Conservation (phyloP, 2,113 vertebrate genomes). For the Nematolebias whitei region DNA sequence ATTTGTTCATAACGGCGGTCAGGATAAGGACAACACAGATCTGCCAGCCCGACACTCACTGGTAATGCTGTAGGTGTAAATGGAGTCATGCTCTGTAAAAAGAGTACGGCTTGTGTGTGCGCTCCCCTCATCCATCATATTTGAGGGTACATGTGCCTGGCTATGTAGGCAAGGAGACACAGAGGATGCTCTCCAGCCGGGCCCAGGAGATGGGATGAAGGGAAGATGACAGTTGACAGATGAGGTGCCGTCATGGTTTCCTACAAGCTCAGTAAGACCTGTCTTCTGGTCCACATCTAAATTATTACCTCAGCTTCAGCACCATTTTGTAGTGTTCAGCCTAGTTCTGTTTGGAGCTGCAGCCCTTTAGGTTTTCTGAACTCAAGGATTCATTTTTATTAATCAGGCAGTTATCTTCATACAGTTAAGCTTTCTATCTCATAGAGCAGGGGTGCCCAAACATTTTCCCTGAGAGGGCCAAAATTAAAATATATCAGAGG, state of each 20-base stretch:
- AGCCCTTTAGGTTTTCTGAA: constrained; percentile 35
- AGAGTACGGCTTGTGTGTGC: constrained; percentile 48
- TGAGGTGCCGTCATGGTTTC: constrained; percentile 74
- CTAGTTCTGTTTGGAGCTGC: constrained; percentile 11
- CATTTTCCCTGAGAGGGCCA: too few species aligned
- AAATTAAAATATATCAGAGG: too few species aligned
- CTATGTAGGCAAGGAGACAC: constrained; percentile 56
- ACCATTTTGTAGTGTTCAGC: constrained; percentile 43
- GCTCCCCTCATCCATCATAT: constrained; percentile 69
- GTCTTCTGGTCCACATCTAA: constrained; percentile 68
- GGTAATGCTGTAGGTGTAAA: constrained; percentile 66
- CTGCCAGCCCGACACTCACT: constrained; percentile 24
- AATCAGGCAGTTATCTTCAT: constrained; percentile 19
- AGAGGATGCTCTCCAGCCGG: constrained; percentile 67
- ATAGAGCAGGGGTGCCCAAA: too few species aligned
- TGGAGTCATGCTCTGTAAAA: constrained; percentile 70
- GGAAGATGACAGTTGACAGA: constrained; percentile 71
- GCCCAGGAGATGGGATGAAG: constrained; percentile 68
- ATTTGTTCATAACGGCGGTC: constrained; percentile 38
- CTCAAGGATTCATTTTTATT: constrained; percentile 35
- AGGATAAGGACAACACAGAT: constrained; percentile 45
- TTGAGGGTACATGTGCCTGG: constrained; percentile 47
- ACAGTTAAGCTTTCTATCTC: constrained; percentile 10
- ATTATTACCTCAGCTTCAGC: constrained; percentile 67
- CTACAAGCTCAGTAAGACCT: constrained; percentile 71